Evolutionary conservation across 1,140 invertebrate genomes (phyloP).

Genomic region (Metopolophium dirhodum): DNA sequence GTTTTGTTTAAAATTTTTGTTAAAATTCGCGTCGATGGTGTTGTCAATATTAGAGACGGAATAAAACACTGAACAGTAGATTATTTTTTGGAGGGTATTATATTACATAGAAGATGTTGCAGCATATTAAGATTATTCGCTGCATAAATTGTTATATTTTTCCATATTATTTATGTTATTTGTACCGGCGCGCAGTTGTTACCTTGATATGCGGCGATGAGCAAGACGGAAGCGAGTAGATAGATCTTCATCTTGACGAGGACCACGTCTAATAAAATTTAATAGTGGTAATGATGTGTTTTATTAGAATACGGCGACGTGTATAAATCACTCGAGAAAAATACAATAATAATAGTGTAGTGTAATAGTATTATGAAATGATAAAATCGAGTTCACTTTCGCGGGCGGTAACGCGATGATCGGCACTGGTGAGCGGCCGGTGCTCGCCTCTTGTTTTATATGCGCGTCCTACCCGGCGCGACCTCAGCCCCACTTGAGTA

Average conservation of each 20-base stretch:
- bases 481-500: slow-evolving; percentile 56
- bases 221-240: slow-evolving; percentile 32
- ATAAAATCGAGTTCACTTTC: slow-evolving; percentile 42
- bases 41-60: neutral
- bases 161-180: neutral
- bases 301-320: neutral
- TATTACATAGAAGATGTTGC: neutral
- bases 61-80: neutral
- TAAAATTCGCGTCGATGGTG: neutral
- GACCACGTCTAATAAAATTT: neutral
- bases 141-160: neutral
- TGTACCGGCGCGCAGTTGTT: neutral
- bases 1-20: neutral
- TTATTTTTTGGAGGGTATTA: neutral
- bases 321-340: slow-evolving; percentile 5
- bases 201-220: slow-evolving; percentile 43
- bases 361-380: neutral
- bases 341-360: neutral
- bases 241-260: slow-evolving; percentile 36
- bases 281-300: neutral
- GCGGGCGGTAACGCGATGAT: slow-evolving; percentile 41
- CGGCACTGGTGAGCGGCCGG: slow-evolving; percentile 55
- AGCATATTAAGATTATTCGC: neutral
- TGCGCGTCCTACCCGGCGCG: slow-evolving; percentile 48
- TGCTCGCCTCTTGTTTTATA: slow-evolving; percentile 54